Base-by-base conservation (phyloP, 2,888 invertebrate genomes). In the Pachycephus smyrnensis region DNA sequence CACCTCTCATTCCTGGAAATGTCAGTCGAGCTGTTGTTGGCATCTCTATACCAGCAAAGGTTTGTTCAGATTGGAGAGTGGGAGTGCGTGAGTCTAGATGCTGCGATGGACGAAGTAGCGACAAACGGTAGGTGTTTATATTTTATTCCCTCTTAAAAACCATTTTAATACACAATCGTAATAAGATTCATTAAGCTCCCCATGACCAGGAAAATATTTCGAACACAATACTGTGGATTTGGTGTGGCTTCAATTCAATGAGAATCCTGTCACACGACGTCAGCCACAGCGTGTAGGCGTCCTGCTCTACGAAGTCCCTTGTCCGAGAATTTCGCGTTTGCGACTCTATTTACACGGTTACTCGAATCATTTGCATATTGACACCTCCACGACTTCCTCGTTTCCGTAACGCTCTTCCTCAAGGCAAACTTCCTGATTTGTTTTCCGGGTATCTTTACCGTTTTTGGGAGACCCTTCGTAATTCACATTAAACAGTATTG, bases 81-180 rank as follows among this genome's bases (percentile, higher is more conserved):
- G 77, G 79, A 78, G 79, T 81, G 79, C 80, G 80, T 73, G 79
- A 81, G 79, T 82, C 78, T 87, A 87, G 85, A 88, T 90, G 88
- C 89, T 85, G 88, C 89, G 87, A 90, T 90, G 90, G 90, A 90
- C 84, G 88, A 89, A 86, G 85, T 86, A 80, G 86, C 87, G 80
- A 85, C 84, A 74, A 89, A 87, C 82, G 90, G 90, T 90, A 89
- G 80, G 90, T 87, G 80, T 84, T 73, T 69, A 69, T 15, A 2
- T 71, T 35, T 37, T 75, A 37, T 23, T 15, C 15, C 23, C 55
- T 55, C 23, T 23, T 55, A 55, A 55, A 55, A 55, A 55, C 9
- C 55, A 55, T 23, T 55, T 55, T 55, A 55, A 55, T 55, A 23
- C 9, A 23, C 23, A 23, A 55, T 55, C 23, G 23, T 55, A 55